Conservation (phyloP, 2,888 invertebrate species). For the Polyploca ridens region DNA sequence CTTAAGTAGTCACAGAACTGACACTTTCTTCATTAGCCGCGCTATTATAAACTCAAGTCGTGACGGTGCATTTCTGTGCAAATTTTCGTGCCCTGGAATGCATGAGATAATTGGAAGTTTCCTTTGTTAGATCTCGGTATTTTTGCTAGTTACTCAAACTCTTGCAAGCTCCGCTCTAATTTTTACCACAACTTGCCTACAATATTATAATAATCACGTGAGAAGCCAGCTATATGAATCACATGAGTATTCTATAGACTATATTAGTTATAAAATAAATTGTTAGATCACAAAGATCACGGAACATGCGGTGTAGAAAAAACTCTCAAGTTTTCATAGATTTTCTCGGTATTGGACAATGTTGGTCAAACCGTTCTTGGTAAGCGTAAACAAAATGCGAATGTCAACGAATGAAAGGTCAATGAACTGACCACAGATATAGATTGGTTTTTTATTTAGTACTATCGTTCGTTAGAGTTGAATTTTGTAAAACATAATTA, state of each 20-base stretch:
- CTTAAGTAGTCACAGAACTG: not conserved
- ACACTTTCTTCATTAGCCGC: not conserved
- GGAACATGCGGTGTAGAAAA: no score
- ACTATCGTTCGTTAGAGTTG: no score
- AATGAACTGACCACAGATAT: no score
- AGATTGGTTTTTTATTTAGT: no score
- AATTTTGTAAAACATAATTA: no score
- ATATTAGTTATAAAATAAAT: not conserved
- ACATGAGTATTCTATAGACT: not conserved
- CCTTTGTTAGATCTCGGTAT: slow-evolving; percentile 9
- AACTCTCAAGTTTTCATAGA: no score
- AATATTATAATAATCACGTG: not conserved
- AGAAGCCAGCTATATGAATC: not conserved
- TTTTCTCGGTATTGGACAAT: no score
- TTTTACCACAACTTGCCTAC: not conserved
- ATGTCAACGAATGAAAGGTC: no score
- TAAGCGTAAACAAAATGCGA: no score
- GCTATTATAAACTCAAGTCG: not conserved
- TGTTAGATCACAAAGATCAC: no score
- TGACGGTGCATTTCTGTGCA: slow-evolving; percentile 2
- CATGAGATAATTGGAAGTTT: slow-evolving; percentile 2
- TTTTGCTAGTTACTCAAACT: slow-evolving; percentile 1
- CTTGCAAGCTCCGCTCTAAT: not conserved
- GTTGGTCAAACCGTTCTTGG: no score
- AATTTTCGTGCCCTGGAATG: slow-evolving; percentile 9